These are phyloP conservation scores for Uria lomvia DNA, from an alignment of 2,113 vertebrate genomes.

Conservation along the genomic window DNA sequence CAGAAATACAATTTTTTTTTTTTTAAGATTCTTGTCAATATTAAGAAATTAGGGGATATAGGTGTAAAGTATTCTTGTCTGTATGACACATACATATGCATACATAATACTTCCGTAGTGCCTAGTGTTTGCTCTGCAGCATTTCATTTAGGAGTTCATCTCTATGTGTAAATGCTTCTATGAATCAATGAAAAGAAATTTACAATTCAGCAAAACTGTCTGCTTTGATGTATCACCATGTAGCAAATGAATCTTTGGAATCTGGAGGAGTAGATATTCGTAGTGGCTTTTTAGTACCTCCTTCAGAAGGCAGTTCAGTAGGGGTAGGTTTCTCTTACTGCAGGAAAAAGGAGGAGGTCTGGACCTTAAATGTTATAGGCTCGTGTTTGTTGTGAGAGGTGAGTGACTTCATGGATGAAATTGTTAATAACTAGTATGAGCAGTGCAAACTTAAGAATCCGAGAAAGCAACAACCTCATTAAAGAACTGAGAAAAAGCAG, in stretches of 20 bases:
- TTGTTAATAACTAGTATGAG: neutral
- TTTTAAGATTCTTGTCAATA: neutral
- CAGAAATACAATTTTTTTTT: neutral
- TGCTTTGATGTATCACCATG: conserved; percentile 14
- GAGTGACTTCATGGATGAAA: neutral
- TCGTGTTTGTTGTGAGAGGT: neutral
- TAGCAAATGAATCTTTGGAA: conserved; percentile 36
- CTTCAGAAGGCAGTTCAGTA: neutral
- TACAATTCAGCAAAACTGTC: conserved; percentile 33
- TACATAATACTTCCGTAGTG: neutral
- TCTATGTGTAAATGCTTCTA: conserved; percentile 6
- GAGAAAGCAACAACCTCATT: neutral
- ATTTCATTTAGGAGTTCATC: conserved; percentile 24
- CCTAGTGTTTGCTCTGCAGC: neutral
- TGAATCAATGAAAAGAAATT: conserved; percentile 53
- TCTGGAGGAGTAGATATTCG: conserved; percentile 45
- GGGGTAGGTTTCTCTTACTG: neutral
- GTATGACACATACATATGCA: neutral
- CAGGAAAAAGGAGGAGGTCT: neutral
- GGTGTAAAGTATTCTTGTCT: neutral
- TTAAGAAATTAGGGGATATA: neutral
- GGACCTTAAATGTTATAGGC: conserved; percentile 11
- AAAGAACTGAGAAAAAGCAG: neutral
- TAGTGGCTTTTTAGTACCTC: conserved; percentile 2
- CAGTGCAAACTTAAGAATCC: neutral